Conservation (phyloP, 2,797 vertebrate genomes). For the Hephaestus fuliginosus region DNA sequence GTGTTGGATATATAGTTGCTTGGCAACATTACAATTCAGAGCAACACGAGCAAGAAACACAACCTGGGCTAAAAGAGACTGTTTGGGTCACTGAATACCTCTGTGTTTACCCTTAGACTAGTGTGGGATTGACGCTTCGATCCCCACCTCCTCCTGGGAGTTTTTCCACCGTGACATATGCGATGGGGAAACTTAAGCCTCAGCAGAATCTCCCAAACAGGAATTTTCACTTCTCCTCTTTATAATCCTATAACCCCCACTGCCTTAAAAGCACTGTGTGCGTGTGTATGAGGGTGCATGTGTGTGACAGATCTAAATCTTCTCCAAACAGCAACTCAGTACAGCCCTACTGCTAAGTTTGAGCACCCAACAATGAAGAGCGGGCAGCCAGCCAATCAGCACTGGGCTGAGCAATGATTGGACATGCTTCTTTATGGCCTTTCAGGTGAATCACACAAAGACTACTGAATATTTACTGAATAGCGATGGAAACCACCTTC, state of each 20-base stretch:
- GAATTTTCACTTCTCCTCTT: slow-evolving; percentile 85
- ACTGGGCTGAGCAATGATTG: slow-evolving; percentile 64
- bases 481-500: slow-evolving; percentile 63
- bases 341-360: slow-evolving; percentile 69
- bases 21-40: slow-evolving; percentile 72
- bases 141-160: slow-evolving; percentile 74
- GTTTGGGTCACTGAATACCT: slow-evolving; percentile 76
- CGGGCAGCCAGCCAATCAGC: slow-evolving; percentile 73
- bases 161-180: slow-evolving; percentile 80
- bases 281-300: slow-evolving; percentile 33
- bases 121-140: slow-evolving; percentile 74
- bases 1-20: slow-evolving; percentile 59
- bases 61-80: slow-evolving; percentile 68
- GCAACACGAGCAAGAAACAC: slow-evolving; percentile 67
- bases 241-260: slow-evolving; percentile 78
- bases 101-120: slow-evolving; percentile 76
- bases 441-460: slow-evolving; percentile 76
- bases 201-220: slow-evolving; percentile 85
- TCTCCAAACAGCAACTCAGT: slow-evolving; percentile 84
- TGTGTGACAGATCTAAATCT: slow-evolving; percentile 90
- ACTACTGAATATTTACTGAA: slow-evolving; percentile 76
- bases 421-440: slow-evolving; percentile 73
- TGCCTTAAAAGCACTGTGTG: slow-evolving; percentile 79
- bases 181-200: slow-evolving; percentile 79
- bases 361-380: slow-evolving; percentile 69